A percentile compares a stretch with the other conserved stretches of the same genome.
These are phyloP conservation scores for Branchipolynoe longqiensis DNA, from an alignment of 2,888 invertebrate genomes.

Conservation along the genomic window DNA sequence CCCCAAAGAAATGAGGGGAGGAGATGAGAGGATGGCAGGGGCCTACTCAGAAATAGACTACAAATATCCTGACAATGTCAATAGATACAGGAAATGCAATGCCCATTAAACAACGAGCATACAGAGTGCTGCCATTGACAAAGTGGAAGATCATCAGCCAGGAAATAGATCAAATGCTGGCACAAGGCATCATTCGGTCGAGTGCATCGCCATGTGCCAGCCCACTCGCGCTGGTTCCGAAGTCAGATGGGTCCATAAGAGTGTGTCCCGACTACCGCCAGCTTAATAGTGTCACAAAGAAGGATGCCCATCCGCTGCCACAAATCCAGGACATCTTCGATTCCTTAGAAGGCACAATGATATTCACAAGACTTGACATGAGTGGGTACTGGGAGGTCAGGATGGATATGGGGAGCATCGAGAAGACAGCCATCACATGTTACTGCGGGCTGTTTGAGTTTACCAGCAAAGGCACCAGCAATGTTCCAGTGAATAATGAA, in stretches of 20 bases:
- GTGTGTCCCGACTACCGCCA: background rate
- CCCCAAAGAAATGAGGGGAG: too few relatives aligned
- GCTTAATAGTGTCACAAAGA: background rate
- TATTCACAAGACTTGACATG: background rate
- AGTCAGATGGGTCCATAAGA: background rate
- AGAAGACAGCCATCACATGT: background rate
- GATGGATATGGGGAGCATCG: background rate
- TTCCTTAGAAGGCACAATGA: background rate
- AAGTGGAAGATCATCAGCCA: background rate
- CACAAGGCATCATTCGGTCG: background rate
- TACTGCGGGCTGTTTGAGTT: background rate
- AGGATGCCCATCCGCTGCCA: slow-evolving; percentile 1
- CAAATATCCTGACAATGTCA: background rate
- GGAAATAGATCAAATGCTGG: background rate
- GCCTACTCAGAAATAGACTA: too few relatives aligned
- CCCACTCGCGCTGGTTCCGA: background rate
- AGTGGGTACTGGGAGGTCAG: background rate
- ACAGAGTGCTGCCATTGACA: background rate
- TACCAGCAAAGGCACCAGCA: background rate
- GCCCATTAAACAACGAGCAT: background rate
- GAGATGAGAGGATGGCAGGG: too few relatives aligned
- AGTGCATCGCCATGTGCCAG: background rate
- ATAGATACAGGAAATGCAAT: background rate
- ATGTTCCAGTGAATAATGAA: background rate
- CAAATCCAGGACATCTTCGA: background rate